phyloP scores from a whole-genome alignment of 2,888 invertebrate genomes.

The Nomada hirtipes region DNA sequence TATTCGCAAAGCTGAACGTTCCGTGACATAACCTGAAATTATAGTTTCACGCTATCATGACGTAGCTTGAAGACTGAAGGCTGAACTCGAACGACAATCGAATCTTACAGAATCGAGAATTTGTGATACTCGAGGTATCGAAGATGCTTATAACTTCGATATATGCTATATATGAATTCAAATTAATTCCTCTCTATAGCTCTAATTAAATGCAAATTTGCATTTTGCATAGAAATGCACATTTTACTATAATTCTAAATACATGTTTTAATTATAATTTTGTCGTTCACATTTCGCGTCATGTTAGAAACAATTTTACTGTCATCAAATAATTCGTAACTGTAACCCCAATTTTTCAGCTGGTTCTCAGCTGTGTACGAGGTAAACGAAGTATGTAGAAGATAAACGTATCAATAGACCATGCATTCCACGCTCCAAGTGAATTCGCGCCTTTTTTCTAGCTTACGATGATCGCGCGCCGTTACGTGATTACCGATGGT shows the following conservation, averaged over 20 bases:
- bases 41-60: not conserved
- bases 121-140: too few relatives aligned
- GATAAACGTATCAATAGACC: constrained; percentile 42
- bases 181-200: too few relatives aligned
- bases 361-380: not conserved
- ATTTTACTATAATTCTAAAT: not conserved
- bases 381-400: constrained; percentile 42
- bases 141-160: too few relatives aligned
- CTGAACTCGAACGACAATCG: constrained; percentile 37
- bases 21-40: constrained; percentile 48
- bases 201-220: too few relatives aligned
- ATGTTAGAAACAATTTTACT: not conserved
- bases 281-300: too few relatives aligned
- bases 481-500: constrained; percentile 49
- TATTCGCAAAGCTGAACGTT: not conserved
- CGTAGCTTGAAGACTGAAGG: not conserved
- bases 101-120: constrained; percentile 22
- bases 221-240: too few relatives aligned
- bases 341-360: not conserved
- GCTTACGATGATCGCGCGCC: constrained; percentile 41
- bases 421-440: constrained; percentile 8
- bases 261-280: too few relatives aligned
- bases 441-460: constrained; percentile 28
- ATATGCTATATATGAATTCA: too few relatives aligned
- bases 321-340: not conserved